Conservation (phyloP, 2,797 vertebrate genomes). For the Gallinago nigripennis region DNA sequence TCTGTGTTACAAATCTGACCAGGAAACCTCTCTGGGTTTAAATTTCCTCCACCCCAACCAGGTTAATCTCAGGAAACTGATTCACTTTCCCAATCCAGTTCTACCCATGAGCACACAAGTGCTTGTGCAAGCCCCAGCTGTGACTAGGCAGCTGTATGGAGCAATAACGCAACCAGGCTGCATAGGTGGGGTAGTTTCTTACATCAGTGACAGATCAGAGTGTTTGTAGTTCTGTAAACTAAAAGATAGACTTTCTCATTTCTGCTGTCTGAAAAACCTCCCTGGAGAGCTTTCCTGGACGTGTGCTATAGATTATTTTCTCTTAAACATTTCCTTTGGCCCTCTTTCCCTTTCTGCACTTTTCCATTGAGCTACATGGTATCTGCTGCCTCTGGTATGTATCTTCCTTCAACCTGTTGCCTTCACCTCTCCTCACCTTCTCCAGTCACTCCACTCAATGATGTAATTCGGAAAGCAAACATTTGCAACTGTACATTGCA, state of each 20-base stretch:
- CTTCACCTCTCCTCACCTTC: not conserved
- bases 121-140: not conserved
- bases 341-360: not conserved
- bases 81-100: not conserved
- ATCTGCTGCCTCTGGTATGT: not conserved
- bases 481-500: not conserved
- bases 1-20: not conserved
- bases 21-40: not conserved
- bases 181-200: not conserved
- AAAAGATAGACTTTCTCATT: not conserved
- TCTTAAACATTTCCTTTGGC: not conserved
- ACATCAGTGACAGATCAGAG: not conserved
- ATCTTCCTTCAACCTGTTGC: not conserved
- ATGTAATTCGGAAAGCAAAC: not conserved
- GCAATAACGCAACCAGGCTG: not conserved
- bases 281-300: not conserved
- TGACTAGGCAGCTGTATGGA: not conserved
- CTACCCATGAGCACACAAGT: not conserved
- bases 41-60: not conserved
- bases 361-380: not conserved
- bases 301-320: not conserved
- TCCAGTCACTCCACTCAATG: not conserved
- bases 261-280: not conserved
- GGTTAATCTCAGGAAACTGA: not conserved
- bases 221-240: not conserved